Base-by-base conservation (phyloP, 2,113 vertebrate species). In the Sciurus niger region DNA sequence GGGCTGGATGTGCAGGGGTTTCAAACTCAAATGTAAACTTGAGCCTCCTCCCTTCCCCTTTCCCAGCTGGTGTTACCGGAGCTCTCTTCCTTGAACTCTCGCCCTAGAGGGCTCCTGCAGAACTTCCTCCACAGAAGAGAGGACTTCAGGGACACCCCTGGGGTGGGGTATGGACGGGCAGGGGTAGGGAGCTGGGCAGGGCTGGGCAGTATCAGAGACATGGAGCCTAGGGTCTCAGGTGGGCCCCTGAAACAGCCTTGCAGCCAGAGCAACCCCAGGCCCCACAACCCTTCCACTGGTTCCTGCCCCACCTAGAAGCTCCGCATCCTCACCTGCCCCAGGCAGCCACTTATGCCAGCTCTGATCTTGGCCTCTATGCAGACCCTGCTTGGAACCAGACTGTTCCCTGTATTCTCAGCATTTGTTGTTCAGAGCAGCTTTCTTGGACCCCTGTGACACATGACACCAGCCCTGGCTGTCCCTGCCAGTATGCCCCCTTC, bases 1-100 rank as follows among this genome's bases (percentile, higher is more conserved):
- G n/a, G 2, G 1, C 28, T 16, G 11, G 6, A 5, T 0, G 4
- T 2, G 4, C 3, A n/a, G 51, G 73, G 34, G 46, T 43, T 46
- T 34, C 53, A 60, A 28, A 82, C 16, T 53, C 40, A 37, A 30
- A 84, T 32, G 65, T 65, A 34, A 55, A 58, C 22, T 34, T 28
- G 8, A 6, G 30, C 25, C 18, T 16, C 65, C 18, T 17, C 10
- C 32, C 14, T 3, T 28, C 40, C 3, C 12, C 40, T 22, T 8
- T 25, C 6, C 55, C 12, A 28, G 60, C 22, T 24, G 16, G 34
- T n/a, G 63, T 51, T 32, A 9, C 8, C 0, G 37, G 40, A 58
- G 58, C 67, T 60, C 72, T 74, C 0, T 1, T n/a, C 87, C 87
- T 18, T 53, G 43, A 74, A 24, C 58, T 37, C 20, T 16, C 20